Evolutionary conservation across 2,888 invertebrate species (phyloP).

Genomic region (Spilosoma lubricipeda): DNA sequence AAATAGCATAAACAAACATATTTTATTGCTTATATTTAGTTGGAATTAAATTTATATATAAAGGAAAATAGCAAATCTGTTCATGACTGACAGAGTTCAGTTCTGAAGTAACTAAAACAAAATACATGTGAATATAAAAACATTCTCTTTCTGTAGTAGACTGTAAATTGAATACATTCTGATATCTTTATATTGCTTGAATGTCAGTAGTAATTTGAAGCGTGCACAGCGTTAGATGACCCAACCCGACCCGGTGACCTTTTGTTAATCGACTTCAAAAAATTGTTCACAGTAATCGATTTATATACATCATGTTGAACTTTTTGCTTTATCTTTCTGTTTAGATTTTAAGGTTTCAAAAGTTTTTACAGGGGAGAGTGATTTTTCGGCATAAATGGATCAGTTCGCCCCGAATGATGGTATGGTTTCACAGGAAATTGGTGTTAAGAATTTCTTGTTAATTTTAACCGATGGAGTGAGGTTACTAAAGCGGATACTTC

Average conservation of each 20-base stretch:
- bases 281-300: neutral
- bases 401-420: too few species aligned
- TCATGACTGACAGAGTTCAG: neutral
- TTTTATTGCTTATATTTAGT: too few species aligned
- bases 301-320: neutral
- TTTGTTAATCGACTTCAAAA: slow-evolving; percentile 3
- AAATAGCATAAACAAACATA: too few species aligned
- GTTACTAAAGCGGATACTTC: too few species aligned
- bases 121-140: neutral
- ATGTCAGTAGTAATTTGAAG: neutral
- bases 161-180: neutral
- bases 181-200: neutral
- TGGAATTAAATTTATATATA: too few species aligned
- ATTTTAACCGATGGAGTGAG: too few species aligned
- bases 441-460: too few species aligned
- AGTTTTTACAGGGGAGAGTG: too few species aligned
- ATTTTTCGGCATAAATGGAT: too few species aligned
- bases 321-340: neutral
- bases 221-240: neutral
- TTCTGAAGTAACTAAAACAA: neutral
- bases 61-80: neutral
- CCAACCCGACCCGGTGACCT: neutral
- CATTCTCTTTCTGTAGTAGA: neutral
- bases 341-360: neutral
- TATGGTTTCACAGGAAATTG: too few species aligned